These are phyloP conservation scores for Protomyctophum bolini DNA, from an alignment of 2,113 vertebrate genomes.

Conservation along the genomic window DNA sequence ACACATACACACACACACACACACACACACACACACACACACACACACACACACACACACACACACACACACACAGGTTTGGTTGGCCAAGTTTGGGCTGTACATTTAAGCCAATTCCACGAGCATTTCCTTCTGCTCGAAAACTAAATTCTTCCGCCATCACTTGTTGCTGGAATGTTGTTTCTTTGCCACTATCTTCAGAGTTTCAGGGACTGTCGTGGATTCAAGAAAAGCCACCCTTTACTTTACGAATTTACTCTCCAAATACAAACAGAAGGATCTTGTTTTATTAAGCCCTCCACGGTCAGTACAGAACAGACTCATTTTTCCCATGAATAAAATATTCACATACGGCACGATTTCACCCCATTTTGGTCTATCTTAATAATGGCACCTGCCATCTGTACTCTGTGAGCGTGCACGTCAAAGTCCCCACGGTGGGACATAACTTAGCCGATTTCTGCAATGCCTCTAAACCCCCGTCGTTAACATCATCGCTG, in stretches of 20 bases:
- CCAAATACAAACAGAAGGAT: conserved; percentile 19
- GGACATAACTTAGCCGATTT: conserved; percentile 31
- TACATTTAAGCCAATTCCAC: not conserved
- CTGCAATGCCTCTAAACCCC: conserved; percentile 10
- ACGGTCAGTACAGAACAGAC: conserved; percentile 38
- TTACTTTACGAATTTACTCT: conserved; percentile 40
- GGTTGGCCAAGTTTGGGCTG: too few species aligned
- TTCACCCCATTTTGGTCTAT: conserved; percentile 49
- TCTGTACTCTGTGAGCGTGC: conserved; percentile 1
- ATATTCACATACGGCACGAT: too few species aligned
- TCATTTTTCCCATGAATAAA: conserved; percentile 42
- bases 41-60: too few species aligned
- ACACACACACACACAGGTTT: too few species aligned
- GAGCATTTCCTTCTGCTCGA: not conserved
- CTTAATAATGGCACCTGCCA: conserved; percentile 58
- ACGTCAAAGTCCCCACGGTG: conserved; percentile 2
- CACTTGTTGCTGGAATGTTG: not conserved
- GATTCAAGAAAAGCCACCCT: not conserved
- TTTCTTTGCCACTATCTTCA: conserved; percentile 4
- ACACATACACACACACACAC: too few species aligned
- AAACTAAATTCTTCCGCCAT: not conserved
- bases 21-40: too few species aligned
- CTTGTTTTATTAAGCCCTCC: conserved; percentile 19
- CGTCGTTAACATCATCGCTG: conserved; percentile 9
- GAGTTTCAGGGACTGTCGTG: not conserved